Base-by-base conservation (phyloP, 2,113 vertebrate genomes). In the Crocuta crocuta region DNA sequence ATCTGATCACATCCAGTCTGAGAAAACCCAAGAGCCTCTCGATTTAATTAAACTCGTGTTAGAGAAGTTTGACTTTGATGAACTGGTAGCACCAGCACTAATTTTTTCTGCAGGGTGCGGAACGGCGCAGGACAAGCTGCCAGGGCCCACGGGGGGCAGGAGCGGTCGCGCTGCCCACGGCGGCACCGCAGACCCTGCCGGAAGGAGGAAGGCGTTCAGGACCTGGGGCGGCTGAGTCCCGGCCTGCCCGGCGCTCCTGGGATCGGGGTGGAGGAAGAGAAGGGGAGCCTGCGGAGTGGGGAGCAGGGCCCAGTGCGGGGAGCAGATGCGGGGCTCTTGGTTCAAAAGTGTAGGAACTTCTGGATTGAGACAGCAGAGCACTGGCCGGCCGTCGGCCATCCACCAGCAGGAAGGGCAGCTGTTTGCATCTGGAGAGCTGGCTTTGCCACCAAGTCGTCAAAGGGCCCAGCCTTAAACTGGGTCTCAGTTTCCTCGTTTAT, bases 1-100 rank as follows among this genome's bases (percentile, higher is more conserved):
- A 17, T 39, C 21, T 26, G 79, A 68, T 83, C 58, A 35, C 45
- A 5, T 21, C 68, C 43, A 91, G 50, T 76, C 73, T 39, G 76
- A 89, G 82, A 83, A 94, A 70, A 85, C 78, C 74, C 89, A 55
- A 63, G 96, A 87, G 82, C 74, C 87, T 94, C 97, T 97, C 89
- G 16, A 74, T 94, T 95, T 97, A 93, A 81, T 92, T 79, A 86
- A 97, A 61, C 73, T 89, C 71, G 24, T n/a, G 87, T 78, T 31
- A 13, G 87, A 86, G 78, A 91, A 53, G 78, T 88, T 63, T 24
- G 28, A 45, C 71, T 58, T 55, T 39, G 65, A 61, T 53, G 71
- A 43, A 58, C 10, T 33, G 93, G 76, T 28, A 45, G 73, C 68
- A 24, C 0, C 15, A 43, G 55, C 19, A 12, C 81, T 50, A 1